Evolutionary conservation across 2,797 vertebrate species (phyloP), one percentile per base, ranked within the genome.

Genomic region (Schizopygopsis malacanthus): DNA sequence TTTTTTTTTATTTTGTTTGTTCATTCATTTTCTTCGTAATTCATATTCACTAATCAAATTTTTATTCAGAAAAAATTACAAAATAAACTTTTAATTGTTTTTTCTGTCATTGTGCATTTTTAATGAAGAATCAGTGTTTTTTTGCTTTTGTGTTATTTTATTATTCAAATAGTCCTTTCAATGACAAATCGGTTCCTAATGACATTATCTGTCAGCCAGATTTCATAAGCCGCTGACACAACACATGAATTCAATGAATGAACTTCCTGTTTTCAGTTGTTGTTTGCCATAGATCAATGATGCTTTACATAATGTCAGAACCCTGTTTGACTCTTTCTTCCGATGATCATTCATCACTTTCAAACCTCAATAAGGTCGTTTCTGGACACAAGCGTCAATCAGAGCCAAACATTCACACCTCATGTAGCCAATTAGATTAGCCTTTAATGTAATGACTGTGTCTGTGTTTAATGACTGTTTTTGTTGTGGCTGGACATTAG

Each of bases 401-500:
- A 9, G 52, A 45, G 52, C 39, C 39, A 47, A 82, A 73, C 39
- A 47, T 33, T 73, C 52, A 33, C 81, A 72, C 69, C 69, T 59
- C 20, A 25, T 0, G 2, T 15, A 39, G 39, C 6, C 3, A 82
- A 72, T 82, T 43, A 25, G 80, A 56, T 82, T 18, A 12, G 9
- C 22, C 61, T 37, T 80, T 67, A 15, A 39, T 28, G 22, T 52
- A 71, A 71, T 72, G 67, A 28, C 52, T 20, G 63, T 4, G 80
- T 73, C 39, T 79, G 65, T 16, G 1, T 73, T 65, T 52, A 75
- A 79, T 52, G 72, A 39, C n/a, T 22, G 43, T 52, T 65, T 50
- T 65, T 77, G 43, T 85, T 73, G 56, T 65, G 80, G 13, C 85
- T 71, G 85, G 72, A 81, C 54, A 78, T 72, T 83, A 77, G 81